Conservation (phyloP, 1,140 invertebrate genomes). For the Ceratosolen fusciceps region DNA sequence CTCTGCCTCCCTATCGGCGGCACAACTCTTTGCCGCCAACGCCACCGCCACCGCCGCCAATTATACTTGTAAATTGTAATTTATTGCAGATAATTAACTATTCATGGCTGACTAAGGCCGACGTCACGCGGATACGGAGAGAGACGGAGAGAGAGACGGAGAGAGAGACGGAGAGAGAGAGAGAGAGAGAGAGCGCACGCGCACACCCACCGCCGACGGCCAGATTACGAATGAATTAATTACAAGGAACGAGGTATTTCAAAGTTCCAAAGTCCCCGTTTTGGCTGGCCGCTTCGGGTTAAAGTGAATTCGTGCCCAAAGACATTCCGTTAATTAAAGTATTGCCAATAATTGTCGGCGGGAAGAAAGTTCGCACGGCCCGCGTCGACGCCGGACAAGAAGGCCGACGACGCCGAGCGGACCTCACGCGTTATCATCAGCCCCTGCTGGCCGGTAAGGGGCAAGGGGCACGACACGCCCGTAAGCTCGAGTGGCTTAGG, state of each 20-base stretch:
- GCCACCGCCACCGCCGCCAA: neutral
- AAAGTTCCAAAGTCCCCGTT: neutral
- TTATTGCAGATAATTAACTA: neutral
- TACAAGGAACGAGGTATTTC: neutral
- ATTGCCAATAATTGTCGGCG: neutral
- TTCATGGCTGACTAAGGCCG: neutral
- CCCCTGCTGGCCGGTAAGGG: too few relatives aligned
- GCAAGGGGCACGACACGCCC: neutral
- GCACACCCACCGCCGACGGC: too few relatives aligned
- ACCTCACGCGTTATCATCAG: too few relatives aligned
- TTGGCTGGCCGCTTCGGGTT: neutral
- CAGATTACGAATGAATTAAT: neutral
- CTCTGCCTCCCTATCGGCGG: too few relatives aligned
- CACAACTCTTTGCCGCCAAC: too few relatives aligned
- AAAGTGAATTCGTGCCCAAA: neutral
- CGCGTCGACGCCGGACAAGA: neutral
- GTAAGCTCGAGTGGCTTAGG: constrained; percentile 22
- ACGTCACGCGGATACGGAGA: too few relatives aligned
- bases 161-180: too few relatives aligned
- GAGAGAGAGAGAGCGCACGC: too few relatives aligned
- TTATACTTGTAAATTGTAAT: neutral
- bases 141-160: too few relatives aligned
- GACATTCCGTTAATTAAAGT: neutral
- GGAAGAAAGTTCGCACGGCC: neutral
- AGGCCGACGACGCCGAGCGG: neutral